phyloP scores from a whole-genome alignment of 2,888 invertebrate genomes.

The Parascotia fuliginaria region DNA sequence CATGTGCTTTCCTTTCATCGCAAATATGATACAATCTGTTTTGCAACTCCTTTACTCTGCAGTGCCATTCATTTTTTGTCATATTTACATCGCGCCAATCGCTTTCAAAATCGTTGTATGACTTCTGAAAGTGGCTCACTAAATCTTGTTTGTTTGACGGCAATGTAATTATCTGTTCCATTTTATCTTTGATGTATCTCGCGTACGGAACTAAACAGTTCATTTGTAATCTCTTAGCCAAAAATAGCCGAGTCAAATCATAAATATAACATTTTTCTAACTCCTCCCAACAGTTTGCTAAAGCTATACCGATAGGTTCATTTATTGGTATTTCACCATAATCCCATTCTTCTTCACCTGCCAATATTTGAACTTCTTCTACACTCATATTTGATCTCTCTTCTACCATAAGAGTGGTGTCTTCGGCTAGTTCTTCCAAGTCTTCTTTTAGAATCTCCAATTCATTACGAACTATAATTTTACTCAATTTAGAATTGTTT shows the following conservation, averaged over 20 bases:
- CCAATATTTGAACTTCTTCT: conserved; percentile 59
- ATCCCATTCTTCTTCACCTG: conserved; percentile 79
- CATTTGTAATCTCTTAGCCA: conserved; percentile 84
- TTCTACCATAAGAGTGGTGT: conserved; percentile 46
- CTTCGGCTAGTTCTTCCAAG: conserved; percentile 47
- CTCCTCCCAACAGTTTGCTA: conserved; percentile 83
- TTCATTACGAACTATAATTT: conserved; percentile 43
- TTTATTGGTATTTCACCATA: conserved; percentile 75
- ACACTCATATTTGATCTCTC: conserved; percentile 42
- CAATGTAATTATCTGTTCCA: conserved; percentile 82
- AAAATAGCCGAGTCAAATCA: conserved; percentile 85
- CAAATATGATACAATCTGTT: conserved; percentile 83
- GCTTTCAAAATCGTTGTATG: conserved; percentile 86
- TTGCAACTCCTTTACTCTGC: conserved; percentile 81
- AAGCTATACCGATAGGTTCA: conserved; percentile 60
- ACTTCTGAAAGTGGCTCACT: conserved; percentile 84
- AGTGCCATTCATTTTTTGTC: conserved; percentile 87
- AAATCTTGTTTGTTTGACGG: conserved; percentile 86
- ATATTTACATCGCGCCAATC: conserved; percentile 85
- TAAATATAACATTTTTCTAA: conserved; percentile 79
- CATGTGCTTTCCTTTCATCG: conserved; percentile 82
- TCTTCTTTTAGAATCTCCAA: conserved; percentile 59
- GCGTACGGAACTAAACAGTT: conserved; percentile 85
- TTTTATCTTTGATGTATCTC: conserved; percentile 81
- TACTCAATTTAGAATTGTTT: conserved; percentile 57